Percentiles rank a stretch among this genome's conserved stretches.
These are phyloP conservation scores for Drosophila ananassae DNA, from an alignment of 1,140 invertebrate species.

Conservation along the genomic window DNA sequence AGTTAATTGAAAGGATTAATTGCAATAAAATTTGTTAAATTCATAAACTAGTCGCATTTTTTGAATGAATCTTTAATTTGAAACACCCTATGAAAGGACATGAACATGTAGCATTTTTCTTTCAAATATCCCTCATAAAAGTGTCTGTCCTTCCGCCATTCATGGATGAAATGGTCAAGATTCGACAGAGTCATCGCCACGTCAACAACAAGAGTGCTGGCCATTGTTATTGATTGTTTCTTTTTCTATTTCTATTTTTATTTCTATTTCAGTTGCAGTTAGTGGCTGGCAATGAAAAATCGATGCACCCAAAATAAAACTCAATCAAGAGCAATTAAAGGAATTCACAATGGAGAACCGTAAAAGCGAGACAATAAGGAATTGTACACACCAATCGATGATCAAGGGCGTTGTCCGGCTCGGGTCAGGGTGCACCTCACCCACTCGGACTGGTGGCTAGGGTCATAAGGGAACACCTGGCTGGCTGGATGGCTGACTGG, in stretches of 20 bases:
- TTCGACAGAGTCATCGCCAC: constrained; percentile 32
- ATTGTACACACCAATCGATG: constrained; percentile 42
- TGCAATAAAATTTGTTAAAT: too few relatives aligned
- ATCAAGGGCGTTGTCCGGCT: constrained; percentile 44
- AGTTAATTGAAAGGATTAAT: too few relatives aligned
- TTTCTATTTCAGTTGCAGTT: constrained; percentile 29
- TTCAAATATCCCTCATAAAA: not conserved
- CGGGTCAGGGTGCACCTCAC: constrained; percentile 20
- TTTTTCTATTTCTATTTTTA: constrained; percentile 6
- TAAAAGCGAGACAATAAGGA: constrained; percentile 60
- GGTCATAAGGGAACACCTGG: constrained; percentile 58
- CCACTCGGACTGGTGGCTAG: not conserved
- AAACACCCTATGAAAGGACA: too few relatives aligned
- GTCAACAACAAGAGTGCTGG: constrained; percentile 22
- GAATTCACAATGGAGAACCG: constrained; percentile 53
- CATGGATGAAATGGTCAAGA: constrained; percentile 17
- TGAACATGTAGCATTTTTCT: too few relatives aligned
- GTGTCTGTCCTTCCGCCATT: not conserved
- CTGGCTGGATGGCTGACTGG: constrained; percentile 29
- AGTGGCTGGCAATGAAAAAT: constrained; percentile 45
- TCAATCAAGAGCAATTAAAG: constrained; percentile 75
- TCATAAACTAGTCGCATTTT: not conserved
- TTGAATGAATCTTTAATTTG: not conserved
- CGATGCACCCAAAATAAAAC: constrained; percentile 48
- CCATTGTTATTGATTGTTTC: constrained; percentile 29